A percentile compares a stretch with the other conserved stretches of the same genome.
These are phyloP conservation scores for Laterallus jamaicensis DNA, from an alignment of 2,113 vertebrate genomes.

Conservation along the genomic window DNA sequence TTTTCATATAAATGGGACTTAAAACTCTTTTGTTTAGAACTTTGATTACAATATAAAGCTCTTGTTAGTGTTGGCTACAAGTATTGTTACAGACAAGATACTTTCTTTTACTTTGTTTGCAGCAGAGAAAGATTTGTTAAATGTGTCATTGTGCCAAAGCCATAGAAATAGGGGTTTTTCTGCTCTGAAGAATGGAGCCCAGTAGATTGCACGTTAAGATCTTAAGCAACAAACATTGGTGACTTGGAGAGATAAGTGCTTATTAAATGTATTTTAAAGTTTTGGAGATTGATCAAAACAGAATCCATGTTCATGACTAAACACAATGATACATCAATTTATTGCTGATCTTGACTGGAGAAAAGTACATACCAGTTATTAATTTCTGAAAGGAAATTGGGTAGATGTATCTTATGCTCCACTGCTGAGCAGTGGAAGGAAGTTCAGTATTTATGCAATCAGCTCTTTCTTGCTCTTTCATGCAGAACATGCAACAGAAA, in stretches of 20 bases:
- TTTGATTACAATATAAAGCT: background rate
- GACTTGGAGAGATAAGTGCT: background rate
- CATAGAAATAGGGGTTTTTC: background rate
- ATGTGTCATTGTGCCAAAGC: background rate
- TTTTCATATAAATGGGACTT: background rate
- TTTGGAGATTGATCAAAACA: background rate
- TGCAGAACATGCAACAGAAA: slow-evolving; percentile 18
- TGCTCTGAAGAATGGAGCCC: background rate
- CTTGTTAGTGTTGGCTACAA: background rate
- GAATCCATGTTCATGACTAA: background rate
- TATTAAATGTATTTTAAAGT: background rate
- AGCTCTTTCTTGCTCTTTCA: background rate
- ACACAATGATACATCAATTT: background rate
- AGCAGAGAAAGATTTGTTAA: background rate
- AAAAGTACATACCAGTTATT: background rate
- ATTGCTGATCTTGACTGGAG: background rate
- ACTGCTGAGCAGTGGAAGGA: slow-evolving; percentile 23
- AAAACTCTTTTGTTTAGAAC: background rate
- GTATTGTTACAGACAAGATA: background rate
- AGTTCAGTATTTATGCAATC: slow-evolving; percentile 51
- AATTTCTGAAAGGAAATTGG: background rate
- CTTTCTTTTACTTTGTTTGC: background rate
- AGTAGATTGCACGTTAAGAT: background rate
- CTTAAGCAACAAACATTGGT: background rate
- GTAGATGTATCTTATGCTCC: background rate